Base-by-base conservation (phyloP, 2,797 vertebrate genomes). In the Xenentodon cancila region DNA sequence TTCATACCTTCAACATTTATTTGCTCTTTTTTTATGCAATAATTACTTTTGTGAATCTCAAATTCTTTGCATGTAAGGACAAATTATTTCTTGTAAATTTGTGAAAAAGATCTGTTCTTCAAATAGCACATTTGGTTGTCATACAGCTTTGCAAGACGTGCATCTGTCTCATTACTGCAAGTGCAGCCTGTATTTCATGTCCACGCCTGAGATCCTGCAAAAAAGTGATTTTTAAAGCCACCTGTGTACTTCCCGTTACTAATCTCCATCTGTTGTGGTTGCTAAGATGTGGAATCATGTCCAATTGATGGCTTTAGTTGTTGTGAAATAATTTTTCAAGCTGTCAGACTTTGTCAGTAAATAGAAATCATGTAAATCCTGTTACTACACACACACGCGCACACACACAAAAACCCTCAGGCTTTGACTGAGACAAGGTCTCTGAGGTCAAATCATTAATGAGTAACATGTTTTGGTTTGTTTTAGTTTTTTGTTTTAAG, bases 181-280 rank as follows among this genome's bases (percentile, higher is more conserved):
- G 68, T 59, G 70, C 21, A 56, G 27, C 43, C 34, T 50, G 53
- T 34, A 27, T 58, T 52, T 48, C 59, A 22, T 57, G 44, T 43
- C 51, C 43, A 34, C 46, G 34, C 47, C 32, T 32, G 32, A 32
- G 4, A 32, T 32, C 34, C 34, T 48, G 42, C 53, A 4, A 19
- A 50, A 22, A 62, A 45, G 53, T 37, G n/a, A 50, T n/a, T 60
- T 64, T 62, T 42, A 21, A 56, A 64, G 32, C 22, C 53, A 43
- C 66, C 1, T 1, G 64, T 25, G 63, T 30, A 45, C 57, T 69
- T 50, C 48, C 46, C 47, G 2, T 44, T 46, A 63, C 50, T 64
- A 59, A 68, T 59, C 57, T 37, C 75, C 80, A 83, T 77, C 69
- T 87, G 80, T 13, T 68, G 54, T 12, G n/a, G 40, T 49, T n/a